phyloP scores from a whole-genome alignment of 1,140 invertebrate genomes.

The Harlomillsia oculata region DNA sequence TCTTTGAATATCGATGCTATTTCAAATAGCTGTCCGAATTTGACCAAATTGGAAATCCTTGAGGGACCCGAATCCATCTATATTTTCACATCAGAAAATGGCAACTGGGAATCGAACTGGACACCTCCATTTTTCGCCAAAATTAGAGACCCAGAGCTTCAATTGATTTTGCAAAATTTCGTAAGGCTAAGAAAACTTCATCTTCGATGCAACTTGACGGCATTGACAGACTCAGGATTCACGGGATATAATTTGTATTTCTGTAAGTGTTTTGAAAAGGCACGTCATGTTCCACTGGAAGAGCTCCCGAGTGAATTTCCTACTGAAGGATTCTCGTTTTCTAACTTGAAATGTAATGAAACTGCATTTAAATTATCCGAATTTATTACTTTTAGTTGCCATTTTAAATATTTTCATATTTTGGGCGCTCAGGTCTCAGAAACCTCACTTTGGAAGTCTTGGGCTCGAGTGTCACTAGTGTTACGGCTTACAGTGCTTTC shows the following conservation, averaged over 20 bases:
- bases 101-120: background rate
- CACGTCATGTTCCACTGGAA: too few species aligned
- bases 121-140: background rate
- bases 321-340: background rate
- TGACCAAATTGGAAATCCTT: background rate
- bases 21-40: background rate
- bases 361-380: background rate
- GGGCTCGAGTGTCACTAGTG: background rate
- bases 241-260: too few species aligned
- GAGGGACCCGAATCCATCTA: background rate
- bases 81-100: too few species aligned
- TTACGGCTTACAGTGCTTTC: background rate
- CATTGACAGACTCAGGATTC: background rate
- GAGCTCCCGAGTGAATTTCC: too few species aligned
- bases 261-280: too few species aligned
- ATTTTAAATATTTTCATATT: background rate
- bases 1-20: background rate
- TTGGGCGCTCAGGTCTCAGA: background rate
- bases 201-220: background rate
- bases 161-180: background rate
- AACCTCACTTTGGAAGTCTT: background rate
- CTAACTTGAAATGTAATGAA: constrained; percentile 1
- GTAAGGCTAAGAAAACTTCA: background rate
- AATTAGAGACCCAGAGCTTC: background rate
- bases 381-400: background rate